Base-by-base conservation (phyloP, 2,888 invertebrate species). In the Clitarchus hookeri region DNA sequence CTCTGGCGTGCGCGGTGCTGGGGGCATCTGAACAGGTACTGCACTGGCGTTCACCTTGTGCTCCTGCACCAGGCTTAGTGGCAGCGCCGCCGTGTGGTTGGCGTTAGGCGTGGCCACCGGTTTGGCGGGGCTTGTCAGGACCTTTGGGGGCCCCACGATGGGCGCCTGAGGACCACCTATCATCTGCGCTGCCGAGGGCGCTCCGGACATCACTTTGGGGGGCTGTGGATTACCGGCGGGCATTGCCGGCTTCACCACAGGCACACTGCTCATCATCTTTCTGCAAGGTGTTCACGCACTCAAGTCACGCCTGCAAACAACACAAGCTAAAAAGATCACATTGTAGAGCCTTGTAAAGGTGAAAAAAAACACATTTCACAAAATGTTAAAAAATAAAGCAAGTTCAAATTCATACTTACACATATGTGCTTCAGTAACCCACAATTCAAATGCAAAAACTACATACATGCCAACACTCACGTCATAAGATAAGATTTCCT, bases 1-100 rank as follows among this genome's bases (percentile, higher is more conserved):
- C 82, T 88, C 88, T 27, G 87, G 84, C 36, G 85, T 83, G 80
- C 88, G 87, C n/a, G 83, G 86, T 26, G 87, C 89, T 89, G 86
- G 88, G 88, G 44, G 90, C 90, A 44, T 90, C 88, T 48, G 90
- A 88, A 48, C 90, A 88, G 87, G 90, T 0, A 86, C 48, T 36
- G 27, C 86, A n/a, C 80, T 84, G 16, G 90, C 88, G n/a, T 90
- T 90, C 6, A 90, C 88, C 88, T 91, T 90, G 86, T 91, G 92
- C 86, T 91, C 92, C 87, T 91, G 92, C 13, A 91, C 91, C 87
- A 92, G 87, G 86, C 91, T 91, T 27, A 91, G 88, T 0, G 91
- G 91, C 77, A 85, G 83, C n/a, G 86, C 79, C 27, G 84, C 83
- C 11, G 85, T 79, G 84, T 88, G 88, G 80, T 88, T 88, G 25